Evolutionary conservation across 2,113 vertebrate species (phyloP).

Genomic region (Tachysurus fulvidraco): DNA sequence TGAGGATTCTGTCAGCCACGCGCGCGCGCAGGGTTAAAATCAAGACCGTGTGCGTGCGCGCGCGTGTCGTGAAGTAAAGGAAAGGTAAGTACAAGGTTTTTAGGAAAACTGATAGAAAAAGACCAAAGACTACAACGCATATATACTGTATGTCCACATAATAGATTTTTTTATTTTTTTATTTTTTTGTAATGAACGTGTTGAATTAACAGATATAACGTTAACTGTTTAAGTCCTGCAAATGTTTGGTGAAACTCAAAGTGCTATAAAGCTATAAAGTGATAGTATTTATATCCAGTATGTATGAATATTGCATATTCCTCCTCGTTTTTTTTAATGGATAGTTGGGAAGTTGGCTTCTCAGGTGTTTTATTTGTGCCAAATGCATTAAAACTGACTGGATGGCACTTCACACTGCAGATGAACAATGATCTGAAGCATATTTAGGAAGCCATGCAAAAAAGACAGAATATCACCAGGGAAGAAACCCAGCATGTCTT

Average conservation of each 20-base stretch:
- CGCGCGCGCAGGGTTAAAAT: conserved; percentile 4
- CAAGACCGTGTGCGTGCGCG: background rate
- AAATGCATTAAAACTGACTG: background rate
- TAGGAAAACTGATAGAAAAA: background rate
- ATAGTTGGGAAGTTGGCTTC: no score
- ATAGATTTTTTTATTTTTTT: background rate
- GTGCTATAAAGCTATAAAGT: no score
- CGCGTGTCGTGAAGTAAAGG: background rate
- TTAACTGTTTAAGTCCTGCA: background rate
- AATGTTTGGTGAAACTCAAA: background rate
- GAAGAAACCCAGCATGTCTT: background rate
- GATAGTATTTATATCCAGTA: background rate
- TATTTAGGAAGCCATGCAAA: background rate
- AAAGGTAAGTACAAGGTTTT: background rate
- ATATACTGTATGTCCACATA: background rate
- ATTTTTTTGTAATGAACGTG: background rate
- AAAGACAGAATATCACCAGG: background rate
- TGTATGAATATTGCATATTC: background rate
- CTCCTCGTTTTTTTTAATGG: no score
- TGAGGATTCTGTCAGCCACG: background rate
- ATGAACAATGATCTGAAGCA: background rate
- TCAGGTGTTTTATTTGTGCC: background rate
- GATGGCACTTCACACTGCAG: background rate
- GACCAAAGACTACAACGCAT: background rate
- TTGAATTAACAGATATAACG: background rate